Evolutionary conservation across 2,113 vertebrate genomes (phyloP).

Genomic region (Dermatemys mawii): DNA sequence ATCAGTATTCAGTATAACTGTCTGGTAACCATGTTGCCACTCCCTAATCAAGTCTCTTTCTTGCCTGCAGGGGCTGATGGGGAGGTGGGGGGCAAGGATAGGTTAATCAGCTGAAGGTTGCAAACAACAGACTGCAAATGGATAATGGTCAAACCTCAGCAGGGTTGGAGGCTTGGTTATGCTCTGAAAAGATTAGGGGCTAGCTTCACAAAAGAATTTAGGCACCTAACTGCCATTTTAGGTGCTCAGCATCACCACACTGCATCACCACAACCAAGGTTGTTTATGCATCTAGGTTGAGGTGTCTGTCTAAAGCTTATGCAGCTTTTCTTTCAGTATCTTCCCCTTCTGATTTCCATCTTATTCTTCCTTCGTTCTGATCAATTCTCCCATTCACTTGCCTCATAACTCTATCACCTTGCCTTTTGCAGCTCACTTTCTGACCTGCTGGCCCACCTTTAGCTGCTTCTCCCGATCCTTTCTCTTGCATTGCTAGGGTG

Average conservation of each 20-base stretch:
- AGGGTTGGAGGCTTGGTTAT: not conserved
- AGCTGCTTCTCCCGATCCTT: not conserved
- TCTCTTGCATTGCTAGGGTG: not conserved
- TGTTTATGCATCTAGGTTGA: too few species aligned
- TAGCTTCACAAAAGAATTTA: not conserved
- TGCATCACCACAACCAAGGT: not conserved
- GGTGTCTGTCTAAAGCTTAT: not conserved
- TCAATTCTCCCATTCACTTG: not conserved
- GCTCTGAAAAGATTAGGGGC: not conserved
- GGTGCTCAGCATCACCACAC: too few species aligned
- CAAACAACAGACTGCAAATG: not conserved
- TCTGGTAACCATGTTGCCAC: not conserved
- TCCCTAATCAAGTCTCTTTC: not conserved
- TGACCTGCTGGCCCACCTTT: not conserved
- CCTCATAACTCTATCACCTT: too few species aligned
- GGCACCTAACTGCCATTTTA: not conserved
- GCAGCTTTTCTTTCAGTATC: fast-evolving
- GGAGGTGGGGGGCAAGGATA: not conserved
- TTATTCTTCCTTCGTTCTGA: not conserved
- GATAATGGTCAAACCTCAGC: not conserved
- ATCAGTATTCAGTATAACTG: not conserved
- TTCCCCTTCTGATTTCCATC: not conserved
- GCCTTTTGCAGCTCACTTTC: too few species aligned
- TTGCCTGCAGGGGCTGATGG: not conserved
- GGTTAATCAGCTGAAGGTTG: not conserved